Base-by-base conservation (phyloP, 2,113 vertebrate species). In the Macrotis lagotis region DNA sequence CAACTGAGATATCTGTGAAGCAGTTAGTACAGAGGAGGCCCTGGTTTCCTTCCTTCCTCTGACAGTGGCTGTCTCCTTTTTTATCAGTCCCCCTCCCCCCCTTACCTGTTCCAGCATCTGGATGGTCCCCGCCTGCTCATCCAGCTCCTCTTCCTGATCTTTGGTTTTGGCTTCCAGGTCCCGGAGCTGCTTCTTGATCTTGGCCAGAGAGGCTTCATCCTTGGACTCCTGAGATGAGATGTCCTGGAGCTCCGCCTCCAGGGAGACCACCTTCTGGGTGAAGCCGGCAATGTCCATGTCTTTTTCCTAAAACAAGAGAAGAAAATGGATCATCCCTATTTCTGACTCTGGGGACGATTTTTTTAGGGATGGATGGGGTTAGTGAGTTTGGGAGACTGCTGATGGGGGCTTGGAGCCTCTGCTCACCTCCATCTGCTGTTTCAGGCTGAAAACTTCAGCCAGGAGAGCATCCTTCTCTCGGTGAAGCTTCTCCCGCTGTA, bases 51-150 rank as follows among this genome's bases (percentile, higher is more conserved):
- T 31, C 53, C 53, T 55, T 28, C 53, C 49, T 50, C 48, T 50
- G 89, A 47, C 24, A 37, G 89, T 14, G 24, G 48, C 93, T n/a
- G 91, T 25, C 49, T 50, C 19, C 24, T 31, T 59, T 26, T 37
- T 0, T 37, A 37, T 66, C 37, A 3, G 83, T 51, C 48, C 53
- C 44, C 7, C 3, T 22, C 95, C 91, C 88, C 51, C 48, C 0
- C 49, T 9, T 98, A 99, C 99, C 99, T 99, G 99, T 95, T 99
- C 99, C 98, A 99, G 97, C 99, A 99, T 99, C 98, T 99, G 99
- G 97, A 99, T 99, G 96, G 98, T 99, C 55, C 99, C 99, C 0
- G 99, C 99, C 98, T 99, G 99, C 96, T 99, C 99, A 0, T 99
- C 99, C 93, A 99, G 98, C 98, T 99, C 99, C 95, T 99, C 99